A percentile compares a stretch with the other conserved stretches of the same genome.
phyloP scores from a whole-genome alignment of 2,797 vertebrate genomes.

The Falco novaeseelandiae region DNA sequence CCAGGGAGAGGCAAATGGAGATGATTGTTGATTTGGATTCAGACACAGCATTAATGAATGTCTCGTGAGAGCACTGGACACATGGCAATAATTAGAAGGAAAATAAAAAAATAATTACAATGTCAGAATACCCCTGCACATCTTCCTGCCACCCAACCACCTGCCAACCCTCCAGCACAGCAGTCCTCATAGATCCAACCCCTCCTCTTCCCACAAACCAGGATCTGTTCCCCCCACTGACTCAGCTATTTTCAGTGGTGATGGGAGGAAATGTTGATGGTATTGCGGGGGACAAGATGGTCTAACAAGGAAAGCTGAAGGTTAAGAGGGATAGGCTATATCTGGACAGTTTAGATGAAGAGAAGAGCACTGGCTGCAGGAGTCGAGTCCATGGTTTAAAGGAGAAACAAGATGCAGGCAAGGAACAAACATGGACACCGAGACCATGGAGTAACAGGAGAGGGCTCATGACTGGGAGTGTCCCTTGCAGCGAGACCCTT shows the following conservation, averaged over 20 bases:
- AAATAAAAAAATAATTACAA: background rate
- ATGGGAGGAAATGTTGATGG: background rate
- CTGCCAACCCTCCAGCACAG: background rate
- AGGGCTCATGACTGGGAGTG: background rate
- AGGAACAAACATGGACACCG: background rate
- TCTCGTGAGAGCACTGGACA: background rate
- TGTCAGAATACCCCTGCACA: background rate
- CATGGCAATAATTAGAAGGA: background rate
- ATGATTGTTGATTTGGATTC: background rate
- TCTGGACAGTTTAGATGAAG: background rate
- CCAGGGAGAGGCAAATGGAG: background rate
- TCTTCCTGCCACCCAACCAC: background rate
- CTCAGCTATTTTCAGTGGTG: background rate
- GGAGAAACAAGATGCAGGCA: background rate
- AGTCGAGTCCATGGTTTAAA: background rate
- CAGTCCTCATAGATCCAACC: background rate
- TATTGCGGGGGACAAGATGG: too few relatives aligned
- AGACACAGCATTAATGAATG: background rate
- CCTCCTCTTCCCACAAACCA: background rate
- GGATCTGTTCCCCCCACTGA: background rate
- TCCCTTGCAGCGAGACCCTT: background rate
- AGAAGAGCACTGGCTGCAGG: background rate
- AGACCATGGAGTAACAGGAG: background rate
- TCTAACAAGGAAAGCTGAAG: background rate
- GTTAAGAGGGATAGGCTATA: background rate